These are phyloP conservation scores for Ophion ventricosus DNA, from an alignment of 2,888 invertebrate genomes.

Conservation along the genomic window DNA sequence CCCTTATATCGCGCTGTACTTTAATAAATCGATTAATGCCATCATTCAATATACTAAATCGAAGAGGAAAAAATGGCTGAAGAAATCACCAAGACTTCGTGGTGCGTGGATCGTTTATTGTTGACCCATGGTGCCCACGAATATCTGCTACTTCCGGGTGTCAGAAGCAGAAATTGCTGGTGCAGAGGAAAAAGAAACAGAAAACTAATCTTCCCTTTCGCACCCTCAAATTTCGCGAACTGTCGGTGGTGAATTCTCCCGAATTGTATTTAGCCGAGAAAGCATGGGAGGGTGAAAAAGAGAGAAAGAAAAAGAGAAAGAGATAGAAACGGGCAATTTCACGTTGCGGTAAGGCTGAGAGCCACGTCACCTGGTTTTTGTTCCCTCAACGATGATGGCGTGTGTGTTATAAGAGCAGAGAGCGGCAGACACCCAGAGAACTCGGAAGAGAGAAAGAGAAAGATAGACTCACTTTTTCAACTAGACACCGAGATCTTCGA, in stretches of 20 bases:
- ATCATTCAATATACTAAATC: not conserved
- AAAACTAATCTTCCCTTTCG: slow-evolving; percentile 17
- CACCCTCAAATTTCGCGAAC: slow-evolving; percentile 21
- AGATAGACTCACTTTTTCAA: slow-evolving; percentile 55
- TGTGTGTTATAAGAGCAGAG: slow-evolving; percentile 31
- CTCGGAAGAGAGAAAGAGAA: not conserved
- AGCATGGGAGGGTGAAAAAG: slow-evolving; percentile 38
- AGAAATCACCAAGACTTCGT: slow-evolving; percentile 12
- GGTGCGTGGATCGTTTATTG: slow-evolving; percentile 17
- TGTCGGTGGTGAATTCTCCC: slow-evolving; percentile 11
- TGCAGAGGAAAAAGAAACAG: slow-evolving; percentile 12
- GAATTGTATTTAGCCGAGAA: slow-evolving; percentile 44
- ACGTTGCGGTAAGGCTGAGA: slow-evolving; percentile 59
- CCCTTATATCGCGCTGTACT: not conserved
- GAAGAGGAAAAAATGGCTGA: not conserved
- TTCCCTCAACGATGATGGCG: slow-evolving; percentile 57
- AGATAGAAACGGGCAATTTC: slow-evolving; percentile 44
- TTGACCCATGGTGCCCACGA: not conserved
- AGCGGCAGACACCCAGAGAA: slow-evolving; percentile 8
- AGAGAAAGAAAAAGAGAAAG: slow-evolving; percentile 18
- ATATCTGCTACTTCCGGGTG: slow-evolving; percentile 43
- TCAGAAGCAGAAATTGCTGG: slow-evolving; percentile 35
- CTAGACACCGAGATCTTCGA: slow-evolving; percentile 27
- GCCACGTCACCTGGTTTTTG: slow-evolving; percentile 66
- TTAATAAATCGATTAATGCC: slow-evolving; percentile 6